Percentiles rank a stretch among this genome's conserved stretches.
phyloP scores from a whole-genome alignment of 2,797 vertebrate species.

The Chlorospingus semifuscus region DNA sequence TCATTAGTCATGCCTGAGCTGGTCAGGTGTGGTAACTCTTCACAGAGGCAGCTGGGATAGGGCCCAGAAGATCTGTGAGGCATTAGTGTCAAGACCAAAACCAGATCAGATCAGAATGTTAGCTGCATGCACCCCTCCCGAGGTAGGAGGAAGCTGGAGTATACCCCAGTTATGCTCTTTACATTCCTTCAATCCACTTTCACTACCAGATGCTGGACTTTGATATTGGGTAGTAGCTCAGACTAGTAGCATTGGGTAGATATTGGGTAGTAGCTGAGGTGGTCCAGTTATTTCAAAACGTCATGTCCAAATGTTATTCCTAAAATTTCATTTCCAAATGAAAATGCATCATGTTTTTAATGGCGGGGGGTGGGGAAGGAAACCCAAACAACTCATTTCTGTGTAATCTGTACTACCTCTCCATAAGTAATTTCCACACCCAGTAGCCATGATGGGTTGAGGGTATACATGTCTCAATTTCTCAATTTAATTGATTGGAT shows the following conservation, averaged over 20 bases:
- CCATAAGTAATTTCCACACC: neutral
- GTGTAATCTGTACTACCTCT: neutral
- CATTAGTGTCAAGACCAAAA: neutral
- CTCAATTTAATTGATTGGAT: neutral
- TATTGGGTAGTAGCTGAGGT: neutral
- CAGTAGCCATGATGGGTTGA: neutral
- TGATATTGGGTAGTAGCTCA: neutral
- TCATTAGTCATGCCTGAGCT: neutral
- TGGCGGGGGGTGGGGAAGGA: rapidly evolving
- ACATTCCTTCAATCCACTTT: neutral
- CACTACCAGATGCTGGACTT: neutral
- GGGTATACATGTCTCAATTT: neutral
- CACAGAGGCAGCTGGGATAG: neutral
- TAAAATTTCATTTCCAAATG: neutral
- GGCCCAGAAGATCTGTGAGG: neutral
- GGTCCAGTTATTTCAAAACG: neutral
- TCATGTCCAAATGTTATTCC: neutral
- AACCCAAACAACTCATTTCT: neutral
- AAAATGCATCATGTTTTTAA: neutral
- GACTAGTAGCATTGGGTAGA: neutral
- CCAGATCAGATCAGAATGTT: neutral
- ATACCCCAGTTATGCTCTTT: neutral
- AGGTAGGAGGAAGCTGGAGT: neutral
- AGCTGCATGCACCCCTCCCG: neutral
- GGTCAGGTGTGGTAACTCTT: neutral